Evolutionary conservation across 2,888 invertebrate genomes (phyloP).

Genomic region (Sicus ferrugineus): DNA sequence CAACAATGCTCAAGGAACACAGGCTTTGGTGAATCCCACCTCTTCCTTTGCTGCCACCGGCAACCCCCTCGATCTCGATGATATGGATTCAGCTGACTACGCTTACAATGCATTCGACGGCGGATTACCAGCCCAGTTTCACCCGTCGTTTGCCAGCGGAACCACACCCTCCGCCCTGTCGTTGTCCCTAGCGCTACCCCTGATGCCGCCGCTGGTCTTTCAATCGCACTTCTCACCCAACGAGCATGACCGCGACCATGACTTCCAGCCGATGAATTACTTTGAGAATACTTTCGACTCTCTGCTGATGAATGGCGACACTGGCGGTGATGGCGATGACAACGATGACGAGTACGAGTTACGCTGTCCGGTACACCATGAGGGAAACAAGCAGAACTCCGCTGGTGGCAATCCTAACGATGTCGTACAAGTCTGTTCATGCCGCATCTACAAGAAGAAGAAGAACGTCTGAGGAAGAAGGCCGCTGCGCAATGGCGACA

Average conservation of each 20-base stretch:
- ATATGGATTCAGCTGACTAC: constrained; percentile 33
- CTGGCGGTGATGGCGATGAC: constrained; percentile 6
- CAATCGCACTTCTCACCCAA: constrained; percentile 9
- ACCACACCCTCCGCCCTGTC: neutral
- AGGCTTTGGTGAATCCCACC: constrained; percentile 28
- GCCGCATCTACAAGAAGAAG: constrained; percentile 42
- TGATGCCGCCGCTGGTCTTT: constrained; percentile 17
- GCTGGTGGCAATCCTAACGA: constrained; percentile 7
- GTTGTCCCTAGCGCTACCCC: neutral
- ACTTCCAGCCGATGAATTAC: constrained; percentile 8
- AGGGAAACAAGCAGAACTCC: constrained; percentile 10
- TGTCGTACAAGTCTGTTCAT: constrained; percentile 44
- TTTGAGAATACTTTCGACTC: constrained; percentile 30
- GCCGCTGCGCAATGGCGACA: neutral
- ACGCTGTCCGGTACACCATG: constrained; percentile 42
- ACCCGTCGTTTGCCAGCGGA: neutral
- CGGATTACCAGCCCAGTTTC: neutral
- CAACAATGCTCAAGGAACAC: constrained; percentile 33
- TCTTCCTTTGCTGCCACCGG: constrained; percentile 3
- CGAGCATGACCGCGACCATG: neutral
- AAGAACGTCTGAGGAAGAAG: constrained; percentile 25
- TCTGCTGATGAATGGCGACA: neutral
- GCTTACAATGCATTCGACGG: constrained; percentile 30
- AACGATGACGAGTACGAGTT: constrained; percentile 36
- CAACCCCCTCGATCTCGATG: constrained; percentile 19